A percentile compares a stretch with the other conserved stretches of the same genome.
Conservation (phyloP, 1,140 invertebrate genomes). For the Rhyzopertha dominica region DNA sequence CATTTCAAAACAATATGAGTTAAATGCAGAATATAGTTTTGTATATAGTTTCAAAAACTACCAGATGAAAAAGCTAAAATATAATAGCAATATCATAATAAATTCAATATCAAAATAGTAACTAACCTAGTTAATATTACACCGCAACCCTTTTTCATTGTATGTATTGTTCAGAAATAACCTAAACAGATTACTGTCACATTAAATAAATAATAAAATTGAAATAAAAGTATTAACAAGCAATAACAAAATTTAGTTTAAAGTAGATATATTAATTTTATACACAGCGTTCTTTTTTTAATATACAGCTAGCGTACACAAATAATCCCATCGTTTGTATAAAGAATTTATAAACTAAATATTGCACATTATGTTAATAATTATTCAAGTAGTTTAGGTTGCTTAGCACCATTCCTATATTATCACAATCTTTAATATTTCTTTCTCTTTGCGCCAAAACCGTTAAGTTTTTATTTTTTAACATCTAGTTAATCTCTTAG, state of each 20-base stretch:
- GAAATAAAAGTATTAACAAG: slow-evolving; percentile 1
- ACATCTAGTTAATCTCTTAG: slow-evolving; percentile 29
- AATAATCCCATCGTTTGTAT: too few species aligned
- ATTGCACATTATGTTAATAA: slow-evolving; percentile 32
- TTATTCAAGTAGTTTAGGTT: slow-evolving; percentile 31
- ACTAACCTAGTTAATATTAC: slow-evolving; percentile 8
- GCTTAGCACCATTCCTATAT: slow-evolving; percentile 42
- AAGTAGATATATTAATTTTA: not conserved
- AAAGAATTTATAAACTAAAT: too few species aligned
- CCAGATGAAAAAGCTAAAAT: not conserved
- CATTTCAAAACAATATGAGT: too few species aligned
- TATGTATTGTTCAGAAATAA: too few species aligned
- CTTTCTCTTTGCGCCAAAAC: slow-evolving; percentile 29
- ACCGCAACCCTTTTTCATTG: slow-evolving; percentile 14
- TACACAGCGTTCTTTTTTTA: slow-evolving; percentile 1
- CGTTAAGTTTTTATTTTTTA: slow-evolving; percentile 12
- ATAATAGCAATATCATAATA: too few species aligned
- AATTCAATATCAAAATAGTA: slow-evolving; percentile 12
- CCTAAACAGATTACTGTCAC: slow-evolving; percentile 15
- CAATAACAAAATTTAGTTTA: not conserved
- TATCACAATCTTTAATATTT: slow-evolving; percentile 40
- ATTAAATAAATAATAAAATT: slow-evolving; percentile 13
- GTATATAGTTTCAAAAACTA: slow-evolving; percentile 1
- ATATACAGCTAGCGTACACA: too few species aligned
- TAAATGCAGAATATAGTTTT: not conserved